A percentile compares a stretch with the other conserved stretches of the same genome.
phyloP scores from a whole-genome alignment of 2,113 vertebrate species.

The Leucoraja erinaceus region DNA sequence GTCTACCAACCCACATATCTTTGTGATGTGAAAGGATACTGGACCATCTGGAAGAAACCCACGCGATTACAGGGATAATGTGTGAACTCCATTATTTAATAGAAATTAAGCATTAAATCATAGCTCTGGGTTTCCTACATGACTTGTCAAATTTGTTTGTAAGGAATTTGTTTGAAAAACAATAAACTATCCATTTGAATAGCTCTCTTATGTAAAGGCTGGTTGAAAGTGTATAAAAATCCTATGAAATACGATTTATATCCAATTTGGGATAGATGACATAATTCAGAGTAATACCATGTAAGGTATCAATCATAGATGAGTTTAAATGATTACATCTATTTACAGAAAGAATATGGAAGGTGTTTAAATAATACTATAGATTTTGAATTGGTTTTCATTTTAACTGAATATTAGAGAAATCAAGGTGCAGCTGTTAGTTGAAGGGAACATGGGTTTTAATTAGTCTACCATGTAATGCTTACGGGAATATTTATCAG shows the following conservation, averaged over 20 bases:
- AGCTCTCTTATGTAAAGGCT: not conserved
- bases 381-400: conserved; percentile 3
- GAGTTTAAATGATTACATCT: not conserved
- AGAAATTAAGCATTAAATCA: not conserved
- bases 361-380: not conserved
- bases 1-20: too few species aligned
- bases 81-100: not conserved
- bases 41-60: too few species aligned
- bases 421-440: not conserved
- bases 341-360: not conserved
- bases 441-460: not conserved
- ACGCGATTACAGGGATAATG: too few species aligned
- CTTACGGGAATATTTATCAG: not conserved
- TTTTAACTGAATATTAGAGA: not conserved
- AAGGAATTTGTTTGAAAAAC: not conserved
- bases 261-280: not conserved
- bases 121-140: not conserved
- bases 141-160: not conserved
- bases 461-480: conserved; percentile 15
- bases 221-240: not conserved
- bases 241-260: not conserved
- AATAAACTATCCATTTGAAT: not conserved
- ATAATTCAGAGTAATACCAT: not conserved
- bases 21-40: too few species aligned
- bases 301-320: not conserved